Evolutionary conservation across 2,888 invertebrate species (phyloP), one percentile per base, ranked within the genome.

Genomic region (Helicoverpa assulta): DNA sequence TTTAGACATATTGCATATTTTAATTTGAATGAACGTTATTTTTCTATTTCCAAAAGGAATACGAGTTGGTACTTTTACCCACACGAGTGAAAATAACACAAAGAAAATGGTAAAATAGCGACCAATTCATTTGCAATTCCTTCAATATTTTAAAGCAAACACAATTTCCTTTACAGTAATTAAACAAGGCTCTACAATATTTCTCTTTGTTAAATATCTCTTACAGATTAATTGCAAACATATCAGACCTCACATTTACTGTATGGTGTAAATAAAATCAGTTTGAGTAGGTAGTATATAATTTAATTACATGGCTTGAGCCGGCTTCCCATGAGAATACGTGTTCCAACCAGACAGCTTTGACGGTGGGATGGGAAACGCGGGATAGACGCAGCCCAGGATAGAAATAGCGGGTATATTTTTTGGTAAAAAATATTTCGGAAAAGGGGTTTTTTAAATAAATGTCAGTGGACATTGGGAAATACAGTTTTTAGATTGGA

Each of bases 301-400:
- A 90, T 89, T 89, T 89, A 88, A 90, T 90, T 86, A 89, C 83
- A 80, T 59, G 74, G 76, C 67, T 84, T 78, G 73, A 83, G 69
- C 84, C 82, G 55, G 70, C 66, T 86, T 89, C 88, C 88, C 90
- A 87, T 87, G 91, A 84, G 91, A 88, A 86, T 80, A 82, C 84
- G 84, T 88, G 89, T 89, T 90, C 87, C 88, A 86, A 88, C 88
- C 85, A 80, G 85, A 79, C 82, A 84, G 88, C 93, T 92, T 92
- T 91, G 91, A 91, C 91, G 89, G 87, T 76, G 53, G 33, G 47
- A 80, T 81, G 5, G 60, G 70, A 8, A 14, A 68, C 79, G 47
- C 71, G 60, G 87, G 21, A 12, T 69, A 73, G 6, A 0, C 78
- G 70, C 40, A 2, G 8, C 33, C 26, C 26, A 1, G 2, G 52